These are phyloP conservation scores for Halcyon leucocephala DNA, from an alignment of 2,797 vertebrate genomes.

Conservation along the genomic window DNA sequence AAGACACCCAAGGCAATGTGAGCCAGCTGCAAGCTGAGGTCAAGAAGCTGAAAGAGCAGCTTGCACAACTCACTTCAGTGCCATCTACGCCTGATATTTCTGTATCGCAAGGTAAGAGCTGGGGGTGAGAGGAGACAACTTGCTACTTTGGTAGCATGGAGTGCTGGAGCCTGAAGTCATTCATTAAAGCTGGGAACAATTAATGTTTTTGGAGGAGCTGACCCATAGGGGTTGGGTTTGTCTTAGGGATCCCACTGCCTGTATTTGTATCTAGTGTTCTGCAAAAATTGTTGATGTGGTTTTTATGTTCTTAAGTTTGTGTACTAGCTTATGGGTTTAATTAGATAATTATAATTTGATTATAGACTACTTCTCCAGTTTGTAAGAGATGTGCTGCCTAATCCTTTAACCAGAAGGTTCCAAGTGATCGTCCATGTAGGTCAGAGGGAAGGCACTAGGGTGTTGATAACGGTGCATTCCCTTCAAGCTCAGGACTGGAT, in stretches of 20 bases:
- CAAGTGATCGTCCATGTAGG: neutral
- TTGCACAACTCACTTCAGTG: conserved; percentile 78
- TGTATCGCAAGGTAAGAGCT: conserved; percentile 64
- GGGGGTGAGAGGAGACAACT: neutral
- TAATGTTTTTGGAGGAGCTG: neutral
- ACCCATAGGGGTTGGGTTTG: neutral
- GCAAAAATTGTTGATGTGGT: neutral
- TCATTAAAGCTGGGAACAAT: neutral
- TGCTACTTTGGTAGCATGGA: neutral
- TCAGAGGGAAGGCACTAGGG: neutral
- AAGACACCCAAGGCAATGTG: conserved; percentile 95
- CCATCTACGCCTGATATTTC: conserved; percentile 1
- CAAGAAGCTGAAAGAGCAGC: conserved; percentile 93
- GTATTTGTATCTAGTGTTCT: neutral
- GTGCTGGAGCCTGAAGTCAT: neutral
- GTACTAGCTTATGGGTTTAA: neutral
- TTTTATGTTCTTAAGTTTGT: neutral
- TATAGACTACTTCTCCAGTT: neutral
- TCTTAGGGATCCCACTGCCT: neutral
- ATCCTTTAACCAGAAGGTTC: neutral
- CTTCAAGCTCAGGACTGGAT: neutral
- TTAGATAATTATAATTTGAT: neutral
- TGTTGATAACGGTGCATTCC: neutral
- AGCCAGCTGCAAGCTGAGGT: conserved; percentile 93
- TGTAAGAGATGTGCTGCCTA: neutral